phyloP scores from a whole-genome alignment of 2,888 invertebrate genomes.

The Bombyx huttoni region DNA sequence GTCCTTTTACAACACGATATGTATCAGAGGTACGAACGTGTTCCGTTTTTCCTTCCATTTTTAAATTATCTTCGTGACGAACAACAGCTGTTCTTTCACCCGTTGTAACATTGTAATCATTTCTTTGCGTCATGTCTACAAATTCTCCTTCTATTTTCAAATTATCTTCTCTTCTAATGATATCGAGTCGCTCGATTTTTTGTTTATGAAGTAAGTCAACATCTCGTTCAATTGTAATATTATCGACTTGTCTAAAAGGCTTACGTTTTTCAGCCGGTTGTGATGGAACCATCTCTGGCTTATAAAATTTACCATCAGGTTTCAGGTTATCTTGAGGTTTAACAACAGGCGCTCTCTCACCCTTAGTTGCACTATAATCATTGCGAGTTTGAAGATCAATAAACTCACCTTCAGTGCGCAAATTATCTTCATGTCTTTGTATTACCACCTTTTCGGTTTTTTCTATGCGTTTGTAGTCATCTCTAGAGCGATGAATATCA shows the following conservation, averaged over 20 bases:
- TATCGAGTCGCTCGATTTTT: slow-evolving; percentile 72
- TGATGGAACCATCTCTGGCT: slow-evolving; percentile 59
- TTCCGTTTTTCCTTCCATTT: slow-evolving; percentile 74
- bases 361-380: slow-evolving; percentile 67
- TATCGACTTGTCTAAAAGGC: slow-evolving; percentile 72
- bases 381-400: slow-evolving; percentile 60
- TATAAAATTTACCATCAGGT: slow-evolving; percentile 71
- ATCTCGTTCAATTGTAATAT: slow-evolving; percentile 69
- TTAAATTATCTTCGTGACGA: slow-evolving; percentile 76
- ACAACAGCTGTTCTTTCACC: slow-evolving; percentile 67
- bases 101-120: slow-evolving; percentile 63
- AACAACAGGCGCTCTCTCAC: slow-evolving; percentile 74
- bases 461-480: slow-evolving; percentile 70
- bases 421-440: slow-evolving; percentile 73
- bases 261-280: slow-evolving; percentile 71
- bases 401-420: slow-evolving; percentile 69
- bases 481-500: slow-evolving; percentile 62
- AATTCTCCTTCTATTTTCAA: slow-evolving; percentile 74
- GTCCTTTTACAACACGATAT: slow-evolving; percentile 66
- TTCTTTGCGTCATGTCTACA: slow-evolving; percentile 67
- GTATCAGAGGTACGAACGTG: slow-evolving; percentile 68
- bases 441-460: slow-evolving; percentile 67
- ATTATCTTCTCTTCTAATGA: slow-evolving; percentile 75
- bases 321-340: slow-evolving; percentile 77
- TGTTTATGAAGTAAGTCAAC: slow-evolving; percentile 37